These are phyloP conservation scores for Pipa parva DNA, from an alignment of 2,113 vertebrate genomes.

Conservation along the genomic window DNA sequence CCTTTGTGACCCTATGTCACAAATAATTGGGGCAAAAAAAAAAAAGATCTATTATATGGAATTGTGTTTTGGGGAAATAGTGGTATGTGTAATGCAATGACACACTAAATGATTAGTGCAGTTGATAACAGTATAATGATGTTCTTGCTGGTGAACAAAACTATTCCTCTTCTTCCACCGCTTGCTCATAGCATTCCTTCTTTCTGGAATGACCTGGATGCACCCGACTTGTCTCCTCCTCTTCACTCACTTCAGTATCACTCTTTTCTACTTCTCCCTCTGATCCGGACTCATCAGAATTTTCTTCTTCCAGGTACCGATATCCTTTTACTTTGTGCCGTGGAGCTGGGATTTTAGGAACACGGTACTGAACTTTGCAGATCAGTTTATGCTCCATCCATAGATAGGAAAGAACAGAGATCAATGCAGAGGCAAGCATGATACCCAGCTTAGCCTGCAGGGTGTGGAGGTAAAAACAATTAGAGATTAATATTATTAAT, in stretches of 20 bases:
- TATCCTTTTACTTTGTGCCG: constrained; percentile 83
- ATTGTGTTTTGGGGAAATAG: too few relatives aligned
- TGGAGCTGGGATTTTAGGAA: constrained; percentile 86
- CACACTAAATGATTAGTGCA: too few relatives aligned
- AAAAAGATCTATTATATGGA: too few relatives aligned
- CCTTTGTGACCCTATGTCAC: too few relatives aligned
- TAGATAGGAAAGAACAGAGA: constrained; percentile 66
- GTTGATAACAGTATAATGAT: too few relatives aligned
- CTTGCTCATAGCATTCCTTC: constrained; percentile 41
- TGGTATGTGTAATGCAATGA: too few relatives aligned
- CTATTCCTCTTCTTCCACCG: constrained; percentile 47
- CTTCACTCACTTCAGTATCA: constrained; percentile 29
- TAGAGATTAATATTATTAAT: too few relatives aligned
- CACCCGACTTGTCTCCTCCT: constrained; percentile 39
- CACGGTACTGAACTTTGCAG: constrained; percentile 53
- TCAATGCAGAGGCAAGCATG: constrained; percentile 67
- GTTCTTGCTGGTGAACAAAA: not conserved
- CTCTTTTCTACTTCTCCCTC: constrained; percentile 48
- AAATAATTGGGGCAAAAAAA: too few relatives aligned
- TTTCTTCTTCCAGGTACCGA: constrained; percentile 87
- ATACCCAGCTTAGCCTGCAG: constrained; percentile 81
- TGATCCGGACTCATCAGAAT: constrained; percentile 79
- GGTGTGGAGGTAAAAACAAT: not conserved
- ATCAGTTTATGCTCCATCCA: constrained; percentile 81
- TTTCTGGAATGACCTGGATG: not conserved